phyloP scores from a whole-genome alignment of 2,888 invertebrate genomes.

The Chesias legatella region DNA sequence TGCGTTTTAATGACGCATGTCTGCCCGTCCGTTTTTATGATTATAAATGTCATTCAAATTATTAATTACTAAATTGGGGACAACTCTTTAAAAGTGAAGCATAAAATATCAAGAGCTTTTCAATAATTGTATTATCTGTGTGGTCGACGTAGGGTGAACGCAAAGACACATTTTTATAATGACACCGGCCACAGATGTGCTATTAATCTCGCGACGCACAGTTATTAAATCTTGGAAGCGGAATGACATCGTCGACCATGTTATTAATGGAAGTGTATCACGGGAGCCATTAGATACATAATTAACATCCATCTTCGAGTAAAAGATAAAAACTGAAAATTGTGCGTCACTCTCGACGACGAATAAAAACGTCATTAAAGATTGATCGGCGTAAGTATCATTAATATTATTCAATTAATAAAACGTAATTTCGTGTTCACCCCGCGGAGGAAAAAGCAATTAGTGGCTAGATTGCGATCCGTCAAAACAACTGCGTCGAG shows the following conservation, averaged over 20 bases:
- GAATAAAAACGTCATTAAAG: conserved; percentile 79
- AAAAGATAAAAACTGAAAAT: conserved; percentile 58
- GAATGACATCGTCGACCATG: conserved; percentile 65
- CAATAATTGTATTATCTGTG: no score
- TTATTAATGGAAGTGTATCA: conserved; percentile 80
- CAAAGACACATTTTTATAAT: conserved; percentile 59
- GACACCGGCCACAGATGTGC: conserved; percentile 64
- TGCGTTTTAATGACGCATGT: conserved; percentile 67
- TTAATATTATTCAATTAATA: conserved; percentile 81
- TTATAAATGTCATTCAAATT: conserved; percentile 42
- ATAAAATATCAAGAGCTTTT: conserved; percentile 3
- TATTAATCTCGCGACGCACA: conserved; percentile 70
- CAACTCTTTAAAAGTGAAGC: conserved; percentile 20
- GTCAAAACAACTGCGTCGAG: conserved; percentile 79
- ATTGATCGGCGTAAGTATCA: conserved; percentile 78
- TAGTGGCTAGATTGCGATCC: conserved; percentile 80
- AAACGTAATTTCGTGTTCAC: conserved; percentile 77
- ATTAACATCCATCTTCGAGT: conserved; percentile 71
- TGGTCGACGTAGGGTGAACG: conserved; percentile 15
- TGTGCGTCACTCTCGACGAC: conserved; percentile 62
- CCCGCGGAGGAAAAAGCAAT: conserved; percentile 79
- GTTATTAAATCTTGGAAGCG: conserved; percentile 74
- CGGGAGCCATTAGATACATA: conserved; percentile 78
- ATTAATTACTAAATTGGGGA: conserved; percentile 30
- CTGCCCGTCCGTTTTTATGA: conserved; percentile 54